Evolutionary conservation across 2,113 vertebrate genomes (phyloP).

Genomic region (Suncus etruscus): DNA sequence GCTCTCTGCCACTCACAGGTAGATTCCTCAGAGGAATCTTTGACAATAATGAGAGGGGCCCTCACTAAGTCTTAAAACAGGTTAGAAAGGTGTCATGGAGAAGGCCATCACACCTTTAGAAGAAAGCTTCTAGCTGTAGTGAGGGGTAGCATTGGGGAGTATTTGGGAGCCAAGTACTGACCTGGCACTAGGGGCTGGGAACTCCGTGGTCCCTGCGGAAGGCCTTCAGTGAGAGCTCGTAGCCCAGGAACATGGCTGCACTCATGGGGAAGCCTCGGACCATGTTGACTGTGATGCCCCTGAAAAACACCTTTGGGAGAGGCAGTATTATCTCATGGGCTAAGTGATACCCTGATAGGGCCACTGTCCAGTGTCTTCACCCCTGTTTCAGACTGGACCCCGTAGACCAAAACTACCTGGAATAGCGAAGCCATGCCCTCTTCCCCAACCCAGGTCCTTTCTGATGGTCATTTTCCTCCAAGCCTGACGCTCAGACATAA

Average conservation of each 20-base stretch:
- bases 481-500: neutral
- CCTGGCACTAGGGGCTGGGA: conserved; percentile 85
- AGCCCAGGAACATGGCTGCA: conserved; percentile 96
- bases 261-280: conserved; percentile 96
- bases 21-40: neutral
- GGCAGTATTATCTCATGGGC: neutral
- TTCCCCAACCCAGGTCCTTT: neutral
- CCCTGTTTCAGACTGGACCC: too few species aligned
- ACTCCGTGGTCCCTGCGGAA: conserved; percentile 87
- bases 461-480: neutral
- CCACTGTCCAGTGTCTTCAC: neutral
- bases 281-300: conserved; percentile 92
- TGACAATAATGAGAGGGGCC: neutral
- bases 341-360: neutral
- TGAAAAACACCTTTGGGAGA: conserved; percentile 94
- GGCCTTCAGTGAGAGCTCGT: conserved; percentile 95
- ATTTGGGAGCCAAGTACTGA: conserved; percentile 72
- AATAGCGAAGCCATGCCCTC: neutral
- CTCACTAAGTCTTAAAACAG: neutral
- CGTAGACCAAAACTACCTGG: neutral
- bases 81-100: neutral
- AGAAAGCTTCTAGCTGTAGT: accelerated
- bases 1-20: neutral
- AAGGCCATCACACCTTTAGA: neutral
- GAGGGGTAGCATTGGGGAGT: neutral